Percentiles rank a stretch among this genome's conserved stretches.
Conservation (phyloP, 2,888 invertebrate species). For the Scaptomyza parva region DNA sequence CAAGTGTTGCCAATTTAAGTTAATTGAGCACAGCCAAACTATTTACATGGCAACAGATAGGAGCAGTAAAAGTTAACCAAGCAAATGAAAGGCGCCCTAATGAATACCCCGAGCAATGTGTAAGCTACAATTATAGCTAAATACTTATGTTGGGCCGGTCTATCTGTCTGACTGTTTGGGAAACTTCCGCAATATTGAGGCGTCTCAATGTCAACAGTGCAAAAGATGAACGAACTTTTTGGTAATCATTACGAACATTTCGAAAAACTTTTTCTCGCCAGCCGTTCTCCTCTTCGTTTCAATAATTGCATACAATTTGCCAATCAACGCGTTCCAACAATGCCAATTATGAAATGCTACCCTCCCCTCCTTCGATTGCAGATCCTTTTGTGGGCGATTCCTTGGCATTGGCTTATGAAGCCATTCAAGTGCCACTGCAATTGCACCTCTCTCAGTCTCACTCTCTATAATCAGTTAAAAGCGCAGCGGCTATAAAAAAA, state of each 20-base stretch:
- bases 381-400: slow-evolving; percentile 40
- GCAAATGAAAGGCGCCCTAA: slow-evolving; percentile 38
- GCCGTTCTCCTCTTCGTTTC: slow-evolving; percentile 33
- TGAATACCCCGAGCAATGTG: slow-evolving; percentile 52
- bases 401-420: slow-evolving; percentile 75
- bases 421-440: slow-evolving; percentile 60
- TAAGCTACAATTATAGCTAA: slow-evolving; percentile 65
- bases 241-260: slow-evolving; percentile 50
- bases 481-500: slow-evolving; percentile 29
- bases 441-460: slow-evolving; percentile 15
- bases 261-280: slow-evolving; percentile 31
- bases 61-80: slow-evolving; percentile 14
- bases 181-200: slow-evolving; percentile 66
- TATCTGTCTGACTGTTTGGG: slow-evolving; percentile 13
- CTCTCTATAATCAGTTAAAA: slow-evolving; percentile 59
- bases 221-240: slow-evolving; percentile 74
- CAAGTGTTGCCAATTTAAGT: slow-evolving; percentile 61
- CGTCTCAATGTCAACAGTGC: slow-evolving; percentile 69
- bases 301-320: slow-evolving; percentile 79
- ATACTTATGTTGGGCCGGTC: slow-evolving; percentile 40
- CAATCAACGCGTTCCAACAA: slow-evolving; percentile 77
- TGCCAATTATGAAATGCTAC: slow-evolving; percentile 68
- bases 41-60: slow-evolving; percentile 52
- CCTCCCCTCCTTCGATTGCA: background rate
- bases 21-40: slow-evolving; percentile 65